Percentiles rank a stretch among this genome's conserved stretches.
phyloP scores from a whole-genome alignment of 2,113 vertebrate genomes.

The pig (Sus scrofa) region T2T-Sscrofa CM000812.6:78809001-78809500 shows the following conservation, averaged over 20 bases:
- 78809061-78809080: background rate
- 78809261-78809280: background rate
- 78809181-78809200: background rate
- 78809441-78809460: background rate
- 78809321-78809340: background rate
- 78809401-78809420: background rate
- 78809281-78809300: background rate
- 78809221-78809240: background rate
- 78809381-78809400: background rate
- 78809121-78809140: background rate
- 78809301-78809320: background rate
- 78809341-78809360: background rate
- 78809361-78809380: background rate
- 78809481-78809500: background rate
- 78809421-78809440: background rate
- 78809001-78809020: background rate
- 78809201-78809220: background rate
- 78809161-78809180: background rate
- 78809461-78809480: background rate
- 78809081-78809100: background rate
- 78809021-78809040: background rate
- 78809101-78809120: background rate
- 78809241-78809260: background rate
- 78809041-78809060: background rate
- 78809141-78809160: background rate